Base-by-base conservation (phyloP, 2,113 vertebrate species). In the Oceanites oceanicus region DNA sequence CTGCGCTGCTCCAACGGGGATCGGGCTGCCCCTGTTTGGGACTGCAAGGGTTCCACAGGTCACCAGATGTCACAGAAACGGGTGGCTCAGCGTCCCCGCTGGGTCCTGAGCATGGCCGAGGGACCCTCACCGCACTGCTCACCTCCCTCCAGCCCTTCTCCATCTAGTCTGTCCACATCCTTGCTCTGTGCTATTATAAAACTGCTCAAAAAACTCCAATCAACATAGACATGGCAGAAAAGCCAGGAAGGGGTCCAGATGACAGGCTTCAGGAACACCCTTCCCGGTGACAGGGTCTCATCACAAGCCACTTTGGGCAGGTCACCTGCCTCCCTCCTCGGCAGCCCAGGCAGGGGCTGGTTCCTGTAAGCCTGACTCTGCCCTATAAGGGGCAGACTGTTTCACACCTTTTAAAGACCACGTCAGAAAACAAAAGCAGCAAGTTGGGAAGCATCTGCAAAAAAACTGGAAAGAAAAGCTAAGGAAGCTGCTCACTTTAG, bases 11-110 rank as follows among this genome's bases (percentile, higher is more conserved):
- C 50, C 73, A 11, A 2, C 0, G 0, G 36, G 21, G 18, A 49
- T 16, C 2, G 1, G 47, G 58, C 58, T 22, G 38, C 7, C 65
- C 59, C 75, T 21, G 3, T 34, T 29, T 11, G 25, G 76, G 44
- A 15, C 22, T 11, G 12, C 29, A 16, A 42, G 49, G 56, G 49
- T 42, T 71, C 42, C 56, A 25, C 40, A n/a, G n/a, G 32, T 26
- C 44, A 44, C 21, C 45, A 68, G 21, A 25, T 55, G 38, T 19
- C 58, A 45, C 68, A 9, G 47, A 62, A 44, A 52, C 14, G 1
- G 1, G 19, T 0, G 1, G 36, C 36, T 52, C 80, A 23, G 38
- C 0, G 0, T 52, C 66, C 55, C n/a, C 0, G 2, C 53, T 34
- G 42, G 29, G 22, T 42, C 19, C 47, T 13, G 26, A 36, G 20